Percentiles rank a stretch among this genome's conserved stretches.
These are phyloP conservation scores for Premnoplex brunnescens DNA, from an alignment of 2,797 vertebrate genomes.

Conservation along the genomic window DNA sequence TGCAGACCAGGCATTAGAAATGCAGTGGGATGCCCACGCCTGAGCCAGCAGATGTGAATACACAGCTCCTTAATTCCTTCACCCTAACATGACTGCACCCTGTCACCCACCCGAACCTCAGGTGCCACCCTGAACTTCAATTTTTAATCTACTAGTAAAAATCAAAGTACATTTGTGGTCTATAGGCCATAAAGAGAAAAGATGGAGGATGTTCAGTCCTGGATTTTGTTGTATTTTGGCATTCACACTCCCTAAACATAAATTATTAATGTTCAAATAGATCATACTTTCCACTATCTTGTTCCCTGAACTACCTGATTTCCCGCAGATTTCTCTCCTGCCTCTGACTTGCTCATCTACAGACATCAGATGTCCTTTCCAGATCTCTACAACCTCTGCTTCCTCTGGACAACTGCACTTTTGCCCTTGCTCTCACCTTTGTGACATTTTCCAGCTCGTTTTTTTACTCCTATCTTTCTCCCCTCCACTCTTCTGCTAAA, in stretches of 20 bases:
- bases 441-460: neutral
- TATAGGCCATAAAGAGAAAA: neutral
- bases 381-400: neutral
- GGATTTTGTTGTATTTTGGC: neutral
- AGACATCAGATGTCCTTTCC: neutral
- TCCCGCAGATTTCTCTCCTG: neutral
- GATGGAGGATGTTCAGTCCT: neutral
- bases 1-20: neutral
- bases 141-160: neutral
- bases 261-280: neutral
- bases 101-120: neutral
- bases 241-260: neutral
- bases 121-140: neutral
- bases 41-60: neutral
- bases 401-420: neutral
- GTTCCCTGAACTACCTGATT: neutral
- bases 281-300: neutral
- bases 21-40: rapidly evolving
- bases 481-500: neutral
- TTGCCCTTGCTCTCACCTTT: neutral
- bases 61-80: neutral
- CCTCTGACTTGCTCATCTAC: neutral
- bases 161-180: neutral
- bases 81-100: neutral
- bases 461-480: neutral